Percentiles rank a stretch among this genome's conserved stretches.
Evolutionary conservation across 2,797 vertebrate species (phyloP).

Genomic region (Sebastes kiyomatsui): DNA sequence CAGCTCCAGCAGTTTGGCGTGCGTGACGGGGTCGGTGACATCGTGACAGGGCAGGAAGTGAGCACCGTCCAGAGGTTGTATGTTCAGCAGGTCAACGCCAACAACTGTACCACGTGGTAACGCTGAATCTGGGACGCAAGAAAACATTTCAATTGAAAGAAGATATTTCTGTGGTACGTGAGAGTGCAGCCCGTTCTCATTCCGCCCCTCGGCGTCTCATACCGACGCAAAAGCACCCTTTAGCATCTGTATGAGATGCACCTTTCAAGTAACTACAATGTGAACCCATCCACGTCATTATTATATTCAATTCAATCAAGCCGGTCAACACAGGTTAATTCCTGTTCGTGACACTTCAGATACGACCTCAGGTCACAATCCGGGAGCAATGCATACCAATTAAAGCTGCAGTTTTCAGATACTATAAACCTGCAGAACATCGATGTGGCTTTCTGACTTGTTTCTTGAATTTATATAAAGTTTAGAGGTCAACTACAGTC

Average conservation of each 20-base stretch:
- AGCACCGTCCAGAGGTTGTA: conserved; percentile 89
- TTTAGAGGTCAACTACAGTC: not conserved
- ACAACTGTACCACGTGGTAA: conserved; percentile 86
- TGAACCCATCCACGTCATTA: too few species aligned
- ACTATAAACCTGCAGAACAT: not conserved
- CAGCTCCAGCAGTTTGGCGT: conserved; percentile 77
- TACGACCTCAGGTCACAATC: too few species aligned
- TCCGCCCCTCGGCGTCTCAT: too few species aligned
- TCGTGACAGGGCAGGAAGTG: conserved; percentile 87
- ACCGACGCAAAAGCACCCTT: too few species aligned
- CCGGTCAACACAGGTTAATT: too few species aligned
- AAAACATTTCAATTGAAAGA: not conserved
- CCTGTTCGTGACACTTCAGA: too few species aligned
- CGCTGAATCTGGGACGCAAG: conserved; percentile 78
- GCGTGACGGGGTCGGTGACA: conserved; percentile 79
- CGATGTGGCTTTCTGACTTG: not conserved
- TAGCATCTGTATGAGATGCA: too few species aligned
- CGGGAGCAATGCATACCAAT: too few species aligned
- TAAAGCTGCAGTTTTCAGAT: too few species aligned
- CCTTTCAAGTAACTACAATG: too few species aligned
- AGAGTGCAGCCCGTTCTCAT: not conserved
- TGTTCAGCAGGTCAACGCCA: conserved; percentile 89
- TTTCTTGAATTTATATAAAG: not conserved
- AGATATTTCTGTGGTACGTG: not conserved
- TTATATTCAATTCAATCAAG: too few species aligned